Base-by-base conservation (phyloP, 2,888 invertebrate species). In the Drosophila mulleri region DNA sequence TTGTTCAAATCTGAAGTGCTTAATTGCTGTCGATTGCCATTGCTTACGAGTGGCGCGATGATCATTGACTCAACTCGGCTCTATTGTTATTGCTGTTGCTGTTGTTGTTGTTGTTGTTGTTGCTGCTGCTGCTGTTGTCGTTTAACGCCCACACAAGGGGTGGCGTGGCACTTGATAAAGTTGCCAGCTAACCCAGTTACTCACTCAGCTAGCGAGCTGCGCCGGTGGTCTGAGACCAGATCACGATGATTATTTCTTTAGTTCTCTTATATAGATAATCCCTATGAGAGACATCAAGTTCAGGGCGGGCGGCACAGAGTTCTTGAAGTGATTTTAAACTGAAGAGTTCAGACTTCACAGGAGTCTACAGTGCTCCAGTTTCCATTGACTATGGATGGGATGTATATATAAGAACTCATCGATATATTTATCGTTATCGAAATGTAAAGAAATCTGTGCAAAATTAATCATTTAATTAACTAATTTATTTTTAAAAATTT, bases 1-100 rank as follows among this genome's bases (percentile, higher is more conserved):
- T 85, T 72, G 70, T 76, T 75, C 61, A 74, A 70, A 72, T 82
- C 64, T 72, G 32, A 75, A 80, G 81, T 77, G 67, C 77, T 74
- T 85, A 88, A 88, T 85, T 85, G 85, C 72, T 77, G 74, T 73
- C 61, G 81, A 70, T 75, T 82, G 75, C 62, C 47, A 56, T 59
- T 56, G 64, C 67, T 45, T 61, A 14, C 47, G 18, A 45, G 45
- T 23, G 41, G 8, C 8, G 41, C 41, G 41, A n/a, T 18, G 9
- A 42, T 42, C 41, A 26, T 48, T 37, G 57, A 18, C 62, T 50
- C 41, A 64, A 54, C 58, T 32, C 61, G 54, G 32, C 29, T 44
- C 47, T 20, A 44, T 42, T 66, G 56, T 41, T 57, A 23, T 29
- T 60, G 48, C 12, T 66, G 42, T 2, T 63, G 39, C 14, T 65